Evolutionary conservation across 2,113 vertebrate genomes (phyloP).

Genomic region (Pavo muticus): DNA sequence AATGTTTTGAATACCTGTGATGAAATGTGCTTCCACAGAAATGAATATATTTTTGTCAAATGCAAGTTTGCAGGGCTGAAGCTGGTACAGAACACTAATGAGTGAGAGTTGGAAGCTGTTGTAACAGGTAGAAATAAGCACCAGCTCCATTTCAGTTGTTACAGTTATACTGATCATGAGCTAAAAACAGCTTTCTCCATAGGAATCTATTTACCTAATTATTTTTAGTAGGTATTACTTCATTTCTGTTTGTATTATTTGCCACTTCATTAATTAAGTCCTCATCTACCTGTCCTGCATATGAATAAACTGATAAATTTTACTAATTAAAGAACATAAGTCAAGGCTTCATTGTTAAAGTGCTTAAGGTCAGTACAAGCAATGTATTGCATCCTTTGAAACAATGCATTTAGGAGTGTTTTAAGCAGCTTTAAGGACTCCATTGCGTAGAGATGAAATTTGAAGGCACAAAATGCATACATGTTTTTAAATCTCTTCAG

Average conservation of each 20-base stretch:
- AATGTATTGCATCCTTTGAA: neutral
- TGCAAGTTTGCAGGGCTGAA: neutral
- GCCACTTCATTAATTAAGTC: neutral
- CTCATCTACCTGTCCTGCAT: neutral
- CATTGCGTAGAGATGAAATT: neutral
- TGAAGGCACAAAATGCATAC: neutral
- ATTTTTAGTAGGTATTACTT: conserved; percentile 37
- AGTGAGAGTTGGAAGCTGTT: neutral
- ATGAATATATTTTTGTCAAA: neutral
- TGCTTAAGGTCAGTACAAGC: neutral
- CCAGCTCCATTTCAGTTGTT: neutral
- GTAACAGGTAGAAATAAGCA: neutral
- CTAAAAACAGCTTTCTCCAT: neutral
- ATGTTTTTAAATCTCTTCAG: conserved; percentile 45
- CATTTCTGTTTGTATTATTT: conserved; percentile 11
- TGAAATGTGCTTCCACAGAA: neutral
- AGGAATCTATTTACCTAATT: conserved; percentile 1
- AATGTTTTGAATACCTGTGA: neutral
- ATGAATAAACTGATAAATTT: conserved; percentile 14
- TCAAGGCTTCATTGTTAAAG: neutral
- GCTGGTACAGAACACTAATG: neutral
- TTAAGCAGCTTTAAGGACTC: neutral
- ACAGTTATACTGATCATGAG: neutral
- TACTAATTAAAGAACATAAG: neutral
- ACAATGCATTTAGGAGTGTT: neutral